Evolutionary conservation across 2,113 vertebrate species (phyloP).

Genomic region (Struthio camelus): DNA sequence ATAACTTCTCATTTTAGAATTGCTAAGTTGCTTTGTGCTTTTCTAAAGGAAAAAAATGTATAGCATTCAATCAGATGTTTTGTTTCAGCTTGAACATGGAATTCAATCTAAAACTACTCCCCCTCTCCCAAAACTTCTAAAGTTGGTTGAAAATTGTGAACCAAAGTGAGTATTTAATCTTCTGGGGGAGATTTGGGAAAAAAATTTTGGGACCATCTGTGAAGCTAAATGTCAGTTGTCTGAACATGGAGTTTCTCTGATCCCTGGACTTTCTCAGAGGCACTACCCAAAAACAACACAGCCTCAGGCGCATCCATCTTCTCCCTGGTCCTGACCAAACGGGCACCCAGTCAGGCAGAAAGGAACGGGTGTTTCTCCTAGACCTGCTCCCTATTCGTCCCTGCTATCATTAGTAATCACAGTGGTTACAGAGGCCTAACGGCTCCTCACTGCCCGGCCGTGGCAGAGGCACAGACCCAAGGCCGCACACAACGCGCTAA

Average conservation of each 20-base stretch:
- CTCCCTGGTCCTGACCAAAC: neutral
- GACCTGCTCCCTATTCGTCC: neutral
- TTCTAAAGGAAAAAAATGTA: neutral
- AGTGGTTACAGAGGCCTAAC: neutral
- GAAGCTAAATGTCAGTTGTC: rapidly evolving
- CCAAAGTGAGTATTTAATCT: neutral
- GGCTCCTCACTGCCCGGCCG: neutral
- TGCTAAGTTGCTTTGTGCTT: neutral
- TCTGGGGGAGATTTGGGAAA: rapidly evolving
- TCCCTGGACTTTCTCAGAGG: neutral
- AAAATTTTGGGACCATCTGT: neutral
- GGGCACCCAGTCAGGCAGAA: too few relatives aligned
- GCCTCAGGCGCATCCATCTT: neutral
- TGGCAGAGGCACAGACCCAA: too few relatives aligned
- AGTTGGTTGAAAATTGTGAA: neutral
- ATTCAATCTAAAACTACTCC: neutral
- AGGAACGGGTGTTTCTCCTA: neutral
- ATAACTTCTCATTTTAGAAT: neutral
- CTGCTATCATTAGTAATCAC: neutral
- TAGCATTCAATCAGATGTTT: neutral
- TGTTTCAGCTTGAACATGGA: neutral
- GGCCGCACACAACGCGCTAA: neutral
- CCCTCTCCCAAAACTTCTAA: neutral
- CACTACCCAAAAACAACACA: neutral
- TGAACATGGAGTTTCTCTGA: neutral